Evolutionary conservation across 2,888 invertebrate genomes (phyloP).

Genomic region (Harmothoe impar): DNA sequence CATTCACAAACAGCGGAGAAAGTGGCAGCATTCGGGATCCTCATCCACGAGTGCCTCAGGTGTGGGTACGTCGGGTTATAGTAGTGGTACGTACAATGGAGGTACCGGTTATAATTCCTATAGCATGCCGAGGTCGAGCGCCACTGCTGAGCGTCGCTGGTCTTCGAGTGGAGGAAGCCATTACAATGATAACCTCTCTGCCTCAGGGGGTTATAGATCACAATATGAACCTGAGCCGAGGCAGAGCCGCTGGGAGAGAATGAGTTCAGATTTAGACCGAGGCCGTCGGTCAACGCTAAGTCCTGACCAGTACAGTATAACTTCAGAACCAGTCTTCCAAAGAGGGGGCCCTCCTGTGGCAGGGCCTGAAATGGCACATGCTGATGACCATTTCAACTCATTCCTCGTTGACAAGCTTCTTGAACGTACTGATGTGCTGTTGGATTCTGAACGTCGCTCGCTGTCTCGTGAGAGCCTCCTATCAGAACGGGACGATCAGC

Average conservation of each 20-base stretch:
- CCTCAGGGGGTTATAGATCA: background rate
- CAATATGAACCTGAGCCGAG: background rate
- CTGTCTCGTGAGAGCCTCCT: slow-evolving; percentile 7
- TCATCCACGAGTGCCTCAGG: background rate
- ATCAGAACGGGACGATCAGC: background rate
- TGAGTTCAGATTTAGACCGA: background rate
- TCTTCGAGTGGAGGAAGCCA: background rate
- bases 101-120: background rate
- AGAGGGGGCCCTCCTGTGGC: background rate
- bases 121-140: background rate
- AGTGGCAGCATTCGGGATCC: background rate
- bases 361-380: background rate
- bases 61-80: background rate
- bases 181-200: background rate
- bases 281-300: background rate
- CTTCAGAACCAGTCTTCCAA: background rate
- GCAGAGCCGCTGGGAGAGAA: background rate
- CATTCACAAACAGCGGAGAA: background rate
- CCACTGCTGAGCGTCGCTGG: background rate
- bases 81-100: background rate
- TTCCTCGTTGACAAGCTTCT: background rate
- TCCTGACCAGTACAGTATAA: background rate
- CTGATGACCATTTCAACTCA: background rate
- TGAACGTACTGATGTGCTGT: background rate
- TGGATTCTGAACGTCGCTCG: background rate